Evolutionary conservation across 2,888 invertebrate species (phyloP).

Genomic region (Altica lythri): DNA sequence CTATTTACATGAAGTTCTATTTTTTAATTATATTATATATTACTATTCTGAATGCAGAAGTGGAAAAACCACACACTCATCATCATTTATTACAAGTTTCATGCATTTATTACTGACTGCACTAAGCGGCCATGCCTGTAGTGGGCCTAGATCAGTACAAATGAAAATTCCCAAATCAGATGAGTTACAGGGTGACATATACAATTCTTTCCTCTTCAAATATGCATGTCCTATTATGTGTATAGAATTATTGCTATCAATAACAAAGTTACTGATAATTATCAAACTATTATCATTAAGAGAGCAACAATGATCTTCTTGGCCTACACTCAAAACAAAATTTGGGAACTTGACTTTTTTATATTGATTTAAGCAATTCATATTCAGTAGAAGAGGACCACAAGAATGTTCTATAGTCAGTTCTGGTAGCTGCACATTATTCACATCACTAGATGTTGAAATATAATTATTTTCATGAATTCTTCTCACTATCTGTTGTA

Average conservation of each 20-base stretch:
- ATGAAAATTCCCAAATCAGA: not conserved
- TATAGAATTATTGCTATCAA: too few relatives aligned
- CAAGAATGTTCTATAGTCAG: not conserved
- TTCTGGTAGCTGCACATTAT: too few relatives aligned
- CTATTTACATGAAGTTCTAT: too few relatives aligned
- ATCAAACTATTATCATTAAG: too few relatives aligned
- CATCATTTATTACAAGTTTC: not conserved
- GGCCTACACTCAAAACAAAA: not conserved
- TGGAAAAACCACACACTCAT: not conserved
- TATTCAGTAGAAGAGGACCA: too few relatives aligned
- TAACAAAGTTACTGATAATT: too few relatives aligned
- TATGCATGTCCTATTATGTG: not conserved
- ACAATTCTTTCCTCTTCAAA: not conserved
- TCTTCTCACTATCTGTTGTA: not conserved
- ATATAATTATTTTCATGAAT: not conserved
- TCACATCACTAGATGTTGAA: too few relatives aligned
- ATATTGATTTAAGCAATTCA: too few relatives aligned
- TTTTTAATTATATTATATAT: too few relatives aligned
- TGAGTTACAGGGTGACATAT: not conserved
- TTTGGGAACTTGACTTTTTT: too few relatives aligned
- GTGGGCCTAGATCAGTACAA: not conserved
- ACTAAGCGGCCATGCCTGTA: not conserved
- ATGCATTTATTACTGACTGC: not conserved
- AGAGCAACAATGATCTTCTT: not conserved
- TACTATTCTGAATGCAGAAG: not conserved